Base-by-base conservation (phyloP, 2,797 vertebrate species). In the Acanthiza pusilla region DNA sequence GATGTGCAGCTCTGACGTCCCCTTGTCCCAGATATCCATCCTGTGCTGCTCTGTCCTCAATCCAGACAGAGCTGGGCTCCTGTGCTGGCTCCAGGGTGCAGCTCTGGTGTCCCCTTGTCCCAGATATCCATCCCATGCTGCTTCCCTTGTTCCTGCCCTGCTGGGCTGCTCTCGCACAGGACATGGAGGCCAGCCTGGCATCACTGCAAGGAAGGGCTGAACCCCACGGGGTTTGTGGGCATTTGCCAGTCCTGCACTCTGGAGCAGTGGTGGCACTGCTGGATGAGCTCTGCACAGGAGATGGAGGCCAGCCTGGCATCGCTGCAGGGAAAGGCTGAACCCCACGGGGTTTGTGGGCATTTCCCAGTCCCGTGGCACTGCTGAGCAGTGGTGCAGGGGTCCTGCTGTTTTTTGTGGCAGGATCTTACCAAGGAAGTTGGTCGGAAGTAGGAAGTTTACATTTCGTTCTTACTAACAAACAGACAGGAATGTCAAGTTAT, bases 401-500 rank as follows among this genome's bases (percentile, higher is more conserved):
- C 43, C 34, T 57, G 51, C 17, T 5, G 3, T 21, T 40, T 38
- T 61, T 26, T 29, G 77, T 1, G 1, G 47, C 32, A 25, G 23
- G 26, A 19, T 72, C 5, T 9, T 38, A 36, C 20, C 34, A 15
- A 55, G 62, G 48, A 58, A 70, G 65, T 15, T 7, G 40, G 73
- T 11, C 19, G 40, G 66, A 78, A 1, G 0, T 26, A 9, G 42
- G 57, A 82, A 74, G 54, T 57, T 38, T 60, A 27, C 40, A 8
- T 67, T 67, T 85, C 27, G 2, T 72, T 68, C 77, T 93, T 95
- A 62, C 58, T 93, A 92, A 93, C 34, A 62, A 94, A 68, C 43
- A 75, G 84, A 71, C 92, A 87, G 93, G 94, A 96, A 60, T 66
- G 90, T 88, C 94, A 50, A 53, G 91, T 91, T 92, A 21, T 3